These are phyloP conservation scores for Argyresthia goedartella DNA, from an alignment of 2,888 invertebrate species.

Conservation along the genomic window DNA sequence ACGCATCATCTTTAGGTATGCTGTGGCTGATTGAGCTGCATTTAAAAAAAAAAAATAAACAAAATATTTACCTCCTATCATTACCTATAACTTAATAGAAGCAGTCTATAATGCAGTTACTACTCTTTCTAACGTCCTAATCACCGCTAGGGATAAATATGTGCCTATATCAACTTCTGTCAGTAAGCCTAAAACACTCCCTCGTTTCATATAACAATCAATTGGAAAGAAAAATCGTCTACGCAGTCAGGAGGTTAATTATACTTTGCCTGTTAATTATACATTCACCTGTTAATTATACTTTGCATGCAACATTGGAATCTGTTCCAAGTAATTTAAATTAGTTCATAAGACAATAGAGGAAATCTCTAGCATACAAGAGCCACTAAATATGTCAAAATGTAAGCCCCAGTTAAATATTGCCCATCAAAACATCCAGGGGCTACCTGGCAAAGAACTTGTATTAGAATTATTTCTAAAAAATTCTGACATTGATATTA, in stretches of 20 bases:
- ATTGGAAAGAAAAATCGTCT: slow-evolving; percentile 5
- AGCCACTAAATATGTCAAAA: no score
- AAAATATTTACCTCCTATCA: background rate
- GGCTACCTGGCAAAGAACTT: no score
- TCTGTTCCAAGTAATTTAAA: no score
- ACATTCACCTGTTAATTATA: no score
- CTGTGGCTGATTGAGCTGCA: background rate
- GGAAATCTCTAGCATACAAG: no score
- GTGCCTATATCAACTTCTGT: background rate
- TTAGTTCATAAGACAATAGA: no score
- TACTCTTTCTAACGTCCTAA: background rate
- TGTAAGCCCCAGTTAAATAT: no score
- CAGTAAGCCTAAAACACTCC: background rate
- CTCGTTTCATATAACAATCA: slow-evolving; percentile 1
- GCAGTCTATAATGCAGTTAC: slow-evolving; percentile 1
- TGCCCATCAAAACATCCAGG: no score
- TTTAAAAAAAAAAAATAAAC: background rate
- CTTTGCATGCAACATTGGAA: no score
- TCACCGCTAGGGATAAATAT: slow-evolving; percentile 1
- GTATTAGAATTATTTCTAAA: no score
- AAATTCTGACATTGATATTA: no score
- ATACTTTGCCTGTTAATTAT: no score
- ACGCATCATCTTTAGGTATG: background rate
- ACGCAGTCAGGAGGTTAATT: background rate
- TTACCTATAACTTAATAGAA: background rate